Percentiles rank a stretch among this genome's conserved stretches.
Conservation (phyloP, 2,797 vertebrate species). For the Phataginus tricuspis region DNA sequence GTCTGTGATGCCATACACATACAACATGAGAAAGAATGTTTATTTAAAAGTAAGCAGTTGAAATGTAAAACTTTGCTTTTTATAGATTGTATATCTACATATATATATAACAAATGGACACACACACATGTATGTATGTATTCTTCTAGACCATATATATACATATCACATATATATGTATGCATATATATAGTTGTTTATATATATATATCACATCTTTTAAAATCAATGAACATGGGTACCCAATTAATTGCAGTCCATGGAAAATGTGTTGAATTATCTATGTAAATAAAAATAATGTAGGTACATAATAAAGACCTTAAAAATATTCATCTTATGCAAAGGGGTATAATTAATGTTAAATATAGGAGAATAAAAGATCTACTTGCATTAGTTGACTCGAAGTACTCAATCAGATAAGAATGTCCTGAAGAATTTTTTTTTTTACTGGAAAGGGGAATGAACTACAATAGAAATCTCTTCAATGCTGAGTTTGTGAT, state of each 20-base stretch:
- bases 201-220: background rate
- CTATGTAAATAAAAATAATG: background rate
- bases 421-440: background rate
- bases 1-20: background rate
- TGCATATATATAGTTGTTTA: rapidly evolving
- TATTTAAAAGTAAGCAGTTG: background rate
- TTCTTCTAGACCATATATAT: background rate
- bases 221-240: background rate
- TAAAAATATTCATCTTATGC: background rate
- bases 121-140: no score
- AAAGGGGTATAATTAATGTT: background rate
- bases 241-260: background rate
- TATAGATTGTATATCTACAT: background rate
- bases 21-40: background rate
- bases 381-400: background rate
- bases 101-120: no score
- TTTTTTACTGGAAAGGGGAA: background rate
- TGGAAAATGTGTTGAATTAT: background rate
- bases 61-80: background rate
- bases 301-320: background rate
- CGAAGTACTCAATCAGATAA: background rate
- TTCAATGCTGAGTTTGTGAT: background rate
- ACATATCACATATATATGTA: no score
- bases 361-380: background rate
- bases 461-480: background rate